phyloP scores from a whole-genome alignment of 2,888 invertebrate species.

The Synergus umbraculus region DNA sequence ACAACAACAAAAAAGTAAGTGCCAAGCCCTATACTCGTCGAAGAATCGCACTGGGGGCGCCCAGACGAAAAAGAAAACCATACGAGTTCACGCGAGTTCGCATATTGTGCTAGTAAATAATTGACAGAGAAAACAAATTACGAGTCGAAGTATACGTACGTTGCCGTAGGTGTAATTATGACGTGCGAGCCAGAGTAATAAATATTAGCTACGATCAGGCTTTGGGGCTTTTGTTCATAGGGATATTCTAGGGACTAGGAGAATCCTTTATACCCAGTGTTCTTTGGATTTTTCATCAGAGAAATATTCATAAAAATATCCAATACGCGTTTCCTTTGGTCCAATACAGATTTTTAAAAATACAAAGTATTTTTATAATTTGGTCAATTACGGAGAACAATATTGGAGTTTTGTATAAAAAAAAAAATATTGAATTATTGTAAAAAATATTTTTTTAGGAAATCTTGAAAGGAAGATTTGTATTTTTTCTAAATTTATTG shows the following conservation, averaged over 20 bases:
- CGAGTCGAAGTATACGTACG: conserved; percentile 44
- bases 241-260: conserved; percentile 1
- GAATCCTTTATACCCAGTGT: background rate
- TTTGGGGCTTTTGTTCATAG: conserved; percentile 44
- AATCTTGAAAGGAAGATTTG: too few relatives aligned
- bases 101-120: conserved; percentile 56
- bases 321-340: too few relatives aligned
- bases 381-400: background rate
- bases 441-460: too few relatives aligned
- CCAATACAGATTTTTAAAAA: too few relatives aligned
- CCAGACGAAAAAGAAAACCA: conserved; percentile 14
- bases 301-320: background rate
- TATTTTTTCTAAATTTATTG: too few relatives aligned
- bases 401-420: too few relatives aligned
- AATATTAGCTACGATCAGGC: conserved; percentile 47
- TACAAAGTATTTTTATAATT: too few relatives aligned
- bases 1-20: conserved; percentile 12
- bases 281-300: background rate
- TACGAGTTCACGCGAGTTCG: conserved; percentile 41
- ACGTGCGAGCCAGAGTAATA: conserved; percentile 50
- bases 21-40: conserved; percentile 11
- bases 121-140: conserved; percentile 59
- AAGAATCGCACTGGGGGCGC: conserved; percentile 32
- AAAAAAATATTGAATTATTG: too few relatives aligned
- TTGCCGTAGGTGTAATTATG: conserved; percentile 55